Evolutionary conservation across 1,140 invertebrate species (phyloP), one percentile per base, ranked within the genome.

Genomic region (Rhopalosiphum padi): DNA sequence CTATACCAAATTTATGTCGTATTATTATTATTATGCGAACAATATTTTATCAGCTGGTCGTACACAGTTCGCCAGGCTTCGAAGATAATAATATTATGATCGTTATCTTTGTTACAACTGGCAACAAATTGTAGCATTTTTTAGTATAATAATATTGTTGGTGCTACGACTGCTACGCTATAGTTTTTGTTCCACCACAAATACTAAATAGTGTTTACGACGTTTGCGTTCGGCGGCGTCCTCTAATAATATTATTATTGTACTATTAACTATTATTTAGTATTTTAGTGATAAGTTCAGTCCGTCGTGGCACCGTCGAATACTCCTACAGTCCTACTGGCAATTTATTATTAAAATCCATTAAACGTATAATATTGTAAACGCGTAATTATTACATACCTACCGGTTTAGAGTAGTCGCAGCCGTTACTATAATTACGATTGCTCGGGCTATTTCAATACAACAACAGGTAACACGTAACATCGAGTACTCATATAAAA

Each of bases 71-170:
- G 11, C 87, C 48, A 89, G 48, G 35, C 23, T 35, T 53, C 0
- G 15, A 25, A 37, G 88, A 89, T 89, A 53, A 89, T 37, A 89
- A 37, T 55, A 37, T 55, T 23, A 53, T 51, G 48, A 41, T 55
- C 9, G 51, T 89, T 89, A 89, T 89, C 88, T 23, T 41, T 89
- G 48, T 89, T 25, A 37, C 48, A 25, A 55, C 51, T 89, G 88
- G 35, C 48, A 41, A 88, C 46, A 46, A 21, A 48, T 88, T 88
- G n/a, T n/a, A 48, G 30, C 43, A 46, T 15, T n/a, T 8, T n/a
- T 77, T 18, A 77, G 15, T n/a, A n/a, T n/a, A 77, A 77, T n/a
- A 77, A n/a, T n/a, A n/a, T 48, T 87, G 43, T 48, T 77, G 15
- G 60, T 77, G 60, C 11, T n/a, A 18, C 11, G 15, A 11, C 30